Conservation (phyloP, 2,113 vertebrate species). For the Cranoglanis bouderius region DNA sequence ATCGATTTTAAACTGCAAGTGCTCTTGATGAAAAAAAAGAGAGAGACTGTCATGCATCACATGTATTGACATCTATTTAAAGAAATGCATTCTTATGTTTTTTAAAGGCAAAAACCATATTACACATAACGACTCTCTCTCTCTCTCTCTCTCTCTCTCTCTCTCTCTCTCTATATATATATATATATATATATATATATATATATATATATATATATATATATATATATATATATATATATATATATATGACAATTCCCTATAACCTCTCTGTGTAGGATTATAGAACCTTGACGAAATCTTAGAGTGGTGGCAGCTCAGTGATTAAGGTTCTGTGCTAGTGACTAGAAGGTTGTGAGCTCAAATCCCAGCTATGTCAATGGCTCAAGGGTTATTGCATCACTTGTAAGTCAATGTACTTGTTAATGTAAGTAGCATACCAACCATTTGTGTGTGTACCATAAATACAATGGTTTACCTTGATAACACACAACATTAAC, state of each 20-base stretch:
- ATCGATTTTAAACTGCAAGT: conserved; percentile 54
- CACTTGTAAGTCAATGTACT: not conserved
- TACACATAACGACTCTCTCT: not conserved
- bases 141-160: no score
- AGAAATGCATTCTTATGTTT: not conserved
- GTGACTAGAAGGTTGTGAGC: not conserved
- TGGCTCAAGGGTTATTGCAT: not conserved
- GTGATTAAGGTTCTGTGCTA: not conserved
- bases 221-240: not conserved
- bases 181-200: no score
- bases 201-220: no score
- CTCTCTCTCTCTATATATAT: no score
- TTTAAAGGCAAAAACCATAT: conserved; percentile 6
- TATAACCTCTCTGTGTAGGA: not conserved
- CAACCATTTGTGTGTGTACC: not conserved
- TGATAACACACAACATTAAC: not conserved
- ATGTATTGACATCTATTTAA: conserved; percentile 61
- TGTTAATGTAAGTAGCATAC: not conserved
- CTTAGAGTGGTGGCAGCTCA: not conserved
- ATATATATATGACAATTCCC: not conserved
- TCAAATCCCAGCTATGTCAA: not conserved
- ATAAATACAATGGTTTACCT: not conserved
- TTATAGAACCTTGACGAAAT: not conserved
- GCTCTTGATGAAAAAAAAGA: conserved; percentile 59
- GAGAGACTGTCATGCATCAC: conserved; percentile 62